These are phyloP conservation scores for Macquaria ambigua DNA, from an alignment of 2,113 vertebrate species.

Conservation along the genomic window DNA sequence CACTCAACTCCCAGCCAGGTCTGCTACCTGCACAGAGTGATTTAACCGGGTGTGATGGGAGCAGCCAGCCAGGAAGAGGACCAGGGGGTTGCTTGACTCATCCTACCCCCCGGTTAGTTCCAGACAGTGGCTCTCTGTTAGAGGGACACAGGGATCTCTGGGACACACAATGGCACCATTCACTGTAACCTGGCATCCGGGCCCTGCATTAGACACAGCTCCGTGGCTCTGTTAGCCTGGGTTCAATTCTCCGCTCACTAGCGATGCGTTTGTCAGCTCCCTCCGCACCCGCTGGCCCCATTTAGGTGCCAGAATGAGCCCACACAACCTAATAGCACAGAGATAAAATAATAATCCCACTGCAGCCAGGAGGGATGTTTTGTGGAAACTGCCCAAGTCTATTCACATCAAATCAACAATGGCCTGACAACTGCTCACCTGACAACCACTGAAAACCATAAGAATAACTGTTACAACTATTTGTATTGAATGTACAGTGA, in stretches of 20 bases:
- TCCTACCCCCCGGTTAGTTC: constrained; percentile 64
- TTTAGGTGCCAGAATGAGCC: constrained; percentile 57
- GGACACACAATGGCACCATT: constrained; percentile 77
- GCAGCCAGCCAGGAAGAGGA: constrained; percentile 65
- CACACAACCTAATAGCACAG: constrained; percentile 26
- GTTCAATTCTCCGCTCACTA: constrained; percentile 46
- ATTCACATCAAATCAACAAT: constrained; percentile 21
- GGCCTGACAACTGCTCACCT: constrained; percentile 19
- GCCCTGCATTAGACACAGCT: constrained; percentile 77
- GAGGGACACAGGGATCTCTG: constrained; percentile 60
- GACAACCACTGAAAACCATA: not conserved
- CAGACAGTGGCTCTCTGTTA: constrained; percentile 79
- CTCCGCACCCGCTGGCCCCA: constrained; percentile 29
- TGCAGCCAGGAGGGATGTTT: constrained; percentile 18
- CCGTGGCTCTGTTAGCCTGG: constrained; percentile 56
- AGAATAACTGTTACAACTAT: not conserved
- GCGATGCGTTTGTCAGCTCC: constrained; percentile 51
- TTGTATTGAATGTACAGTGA: not conserved
- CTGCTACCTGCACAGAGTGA: constrained; percentile 69
- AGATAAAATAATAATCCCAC: constrained; percentile 53
- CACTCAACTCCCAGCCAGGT: constrained; percentile 31
- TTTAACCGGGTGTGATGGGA: constrained; percentile 72
- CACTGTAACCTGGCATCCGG: constrained; percentile 65
- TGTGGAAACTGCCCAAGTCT: constrained; percentile 28
- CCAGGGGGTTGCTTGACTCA: constrained; percentile 59